Conservation (phyloP, 1,140 invertebrate genomes). For the Brachionus rotundiformis region DNA sequence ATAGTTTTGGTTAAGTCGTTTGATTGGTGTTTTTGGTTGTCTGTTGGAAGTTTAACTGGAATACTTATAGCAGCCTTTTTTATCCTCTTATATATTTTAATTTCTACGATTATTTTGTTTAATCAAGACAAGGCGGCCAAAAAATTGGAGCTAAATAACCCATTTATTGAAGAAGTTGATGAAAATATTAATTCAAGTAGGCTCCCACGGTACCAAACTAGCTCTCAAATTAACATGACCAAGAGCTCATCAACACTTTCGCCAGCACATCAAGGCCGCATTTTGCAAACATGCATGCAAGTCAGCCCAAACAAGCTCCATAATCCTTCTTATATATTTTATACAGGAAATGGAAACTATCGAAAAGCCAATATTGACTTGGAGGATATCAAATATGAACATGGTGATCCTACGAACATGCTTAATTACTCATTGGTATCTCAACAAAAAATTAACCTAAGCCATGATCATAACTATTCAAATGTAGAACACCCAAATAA, state of each 20-base stretch:
- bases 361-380: neutral
- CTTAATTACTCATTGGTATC: neutral
- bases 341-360: slow-evolving; percentile 50
- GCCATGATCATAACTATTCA: slow-evolving; percentile 17
- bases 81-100: slow-evolving; percentile 16
- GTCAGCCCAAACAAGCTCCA: neutral
- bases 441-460: neutral
- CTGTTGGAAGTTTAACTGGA: neutral
- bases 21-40: slow-evolving; percentile 45
- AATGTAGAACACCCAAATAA: slow-evolving; percentile 22
- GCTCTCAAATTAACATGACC: neutral
- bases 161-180: neutral
- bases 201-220: neutral
- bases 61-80: slow-evolving; percentile 29
- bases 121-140: neutral
- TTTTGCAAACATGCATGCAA: neutral
- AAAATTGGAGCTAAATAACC: neutral
- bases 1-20: neutral
- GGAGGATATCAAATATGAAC: slow-evolving; percentile 23
- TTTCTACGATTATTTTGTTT: neutral
- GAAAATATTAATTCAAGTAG: neutral
- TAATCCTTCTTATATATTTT: slow-evolving; percentile 42
- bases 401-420: neutral
- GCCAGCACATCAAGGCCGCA: neutral
- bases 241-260: neutral